Base-by-base conservation (phyloP, 92 coral and sea anemone genomes). In the Montipora capitata region DNA sequence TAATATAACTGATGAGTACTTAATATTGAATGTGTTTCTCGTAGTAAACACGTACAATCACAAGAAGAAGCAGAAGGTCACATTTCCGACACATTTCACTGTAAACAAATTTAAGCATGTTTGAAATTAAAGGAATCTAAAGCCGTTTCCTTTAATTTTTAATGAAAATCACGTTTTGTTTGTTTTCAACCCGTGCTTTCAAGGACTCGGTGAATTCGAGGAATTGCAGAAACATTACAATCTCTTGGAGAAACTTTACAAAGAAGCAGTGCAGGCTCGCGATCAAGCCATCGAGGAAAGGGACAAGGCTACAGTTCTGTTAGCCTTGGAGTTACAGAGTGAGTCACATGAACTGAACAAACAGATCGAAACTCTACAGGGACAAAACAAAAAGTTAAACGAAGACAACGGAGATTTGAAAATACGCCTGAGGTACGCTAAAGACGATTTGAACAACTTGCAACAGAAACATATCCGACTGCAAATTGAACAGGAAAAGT, bases 261-360 rank as follows among this genome's bases (percentile, higher is more conserved):
- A 85, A n/a, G 91, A 96, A 44, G 94, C 96, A 2, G 91, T 96
- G 4, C 80, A 69, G 69, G 98, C 87, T 13, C 84, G 96, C 11
- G 93, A 96, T 44, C 94, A 91, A 40, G 99, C 98, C 5, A 81
- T 95, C 71, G 99, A 96, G 70, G 98, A 96, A 72, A 82, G 96
- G 80, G 87, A 96, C 79, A 93, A 94, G 35, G 91, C 96, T 0
- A 96, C 99, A 2, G 94, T 96, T 9, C 76, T 92, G 17, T 90
- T 96, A 27, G 99, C 99, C 4, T 87, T 93, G 9, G 98, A 95
- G 72, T 88, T 96, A 2, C 94, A 96, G 67, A 91, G 72, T 67
- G 99, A 96, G 58, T 90, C 96, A 6, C 69, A 89, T 7, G 96
- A 90, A 71, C 89, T 97, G 8, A 89, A 77, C 75, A 72, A 75